phyloP scores from a whole-genome alignment of 37 sponge, comb jelly and placozoan genomes.

The Beroe forskalii region DNA sequence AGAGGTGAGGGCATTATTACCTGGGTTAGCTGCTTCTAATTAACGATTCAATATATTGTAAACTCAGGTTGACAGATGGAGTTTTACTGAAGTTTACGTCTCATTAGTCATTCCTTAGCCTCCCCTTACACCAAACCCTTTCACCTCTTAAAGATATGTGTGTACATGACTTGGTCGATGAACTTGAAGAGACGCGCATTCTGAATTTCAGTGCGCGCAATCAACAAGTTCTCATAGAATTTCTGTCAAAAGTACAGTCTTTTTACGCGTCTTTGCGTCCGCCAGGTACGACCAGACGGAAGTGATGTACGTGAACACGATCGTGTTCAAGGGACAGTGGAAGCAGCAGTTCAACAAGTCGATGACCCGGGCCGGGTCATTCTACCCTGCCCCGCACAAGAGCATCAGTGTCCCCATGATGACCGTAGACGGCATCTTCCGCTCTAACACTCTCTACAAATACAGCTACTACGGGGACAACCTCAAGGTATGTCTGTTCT shows the following conservation, averaged over 20 bases:
- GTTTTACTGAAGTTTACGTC: too few species aligned
- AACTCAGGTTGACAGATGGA: too few species aligned
- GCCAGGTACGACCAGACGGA: neutral
- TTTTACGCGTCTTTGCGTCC: too few species aligned
- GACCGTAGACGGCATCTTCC: constrained; percentile 34
- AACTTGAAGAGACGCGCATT: too few species aligned
- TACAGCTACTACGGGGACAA: constrained; percentile 45
- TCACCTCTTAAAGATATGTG: too few species aligned
- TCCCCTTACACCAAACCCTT: too few species aligned
- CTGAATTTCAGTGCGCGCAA: too few species aligned
- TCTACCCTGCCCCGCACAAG: neutral
- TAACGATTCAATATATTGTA: neutral
- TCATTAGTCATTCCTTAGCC: neutral
- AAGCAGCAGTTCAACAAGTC: constrained; percentile 54
- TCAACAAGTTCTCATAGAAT: too few species aligned
- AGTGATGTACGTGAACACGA: constrained; percentile 49
- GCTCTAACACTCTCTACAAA: constrained; percentile 8
- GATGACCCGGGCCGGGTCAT: neutral
- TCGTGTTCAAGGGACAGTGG: constrained; percentile 47
- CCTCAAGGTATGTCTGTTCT: constrained; percentile 2
- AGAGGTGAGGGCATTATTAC: neutral
- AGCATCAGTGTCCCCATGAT: constrained; percentile 24
- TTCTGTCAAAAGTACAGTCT: too few species aligned
- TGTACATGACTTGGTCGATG: too few species aligned
- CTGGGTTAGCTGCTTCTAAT: neutral